phyloP scores from a whole-genome alignment of 2,888 invertebrate genomes.

The Yponomeuta plumbellus region DNA sequence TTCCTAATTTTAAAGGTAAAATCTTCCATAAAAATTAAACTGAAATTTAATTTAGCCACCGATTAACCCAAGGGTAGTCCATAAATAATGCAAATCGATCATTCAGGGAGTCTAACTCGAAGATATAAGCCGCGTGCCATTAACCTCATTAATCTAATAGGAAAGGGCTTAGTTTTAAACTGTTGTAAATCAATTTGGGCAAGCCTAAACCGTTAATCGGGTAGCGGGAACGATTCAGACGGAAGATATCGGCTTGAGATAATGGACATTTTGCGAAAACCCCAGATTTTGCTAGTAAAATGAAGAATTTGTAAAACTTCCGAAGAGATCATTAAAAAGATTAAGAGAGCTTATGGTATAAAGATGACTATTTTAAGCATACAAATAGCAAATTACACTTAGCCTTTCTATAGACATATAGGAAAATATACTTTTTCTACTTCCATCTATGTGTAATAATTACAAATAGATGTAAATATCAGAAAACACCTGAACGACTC shows the following conservation, averaged over 20 bases:
- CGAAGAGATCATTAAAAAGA: background rate
- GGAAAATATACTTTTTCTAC: too few species aligned
- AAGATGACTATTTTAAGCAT: too few species aligned
- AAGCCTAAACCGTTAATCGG: slow-evolving; percentile 41
- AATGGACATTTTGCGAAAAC: slow-evolving; percentile 31
- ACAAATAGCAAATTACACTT: too few species aligned
- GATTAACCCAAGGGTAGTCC: background rate
- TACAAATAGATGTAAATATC: too few species aligned
- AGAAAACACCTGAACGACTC: too few species aligned
- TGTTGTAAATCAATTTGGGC: slow-evolving; percentile 56
- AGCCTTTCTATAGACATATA: too few species aligned
- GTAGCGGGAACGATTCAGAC: slow-evolving; percentile 43
- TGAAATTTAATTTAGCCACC: background rate
- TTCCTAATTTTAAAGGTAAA: background rate
- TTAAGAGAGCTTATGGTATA: background rate
- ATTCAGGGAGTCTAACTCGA: slow-evolving; percentile 8
- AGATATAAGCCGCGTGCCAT: slow-evolving; percentile 18
- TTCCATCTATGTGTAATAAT: too few species aligned
- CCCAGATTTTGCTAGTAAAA: background rate
- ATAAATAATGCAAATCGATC: background rate
- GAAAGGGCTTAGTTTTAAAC: slow-evolving; percentile 55
- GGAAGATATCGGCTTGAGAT: slow-evolving; percentile 38
- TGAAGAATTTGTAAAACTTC: background rate
- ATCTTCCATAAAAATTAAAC: background rate
- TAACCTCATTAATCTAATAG: slow-evolving; percentile 47